Conservation (phyloP, 2,113 vertebrate genomes). For the Ciconia boyciana region DNA sequence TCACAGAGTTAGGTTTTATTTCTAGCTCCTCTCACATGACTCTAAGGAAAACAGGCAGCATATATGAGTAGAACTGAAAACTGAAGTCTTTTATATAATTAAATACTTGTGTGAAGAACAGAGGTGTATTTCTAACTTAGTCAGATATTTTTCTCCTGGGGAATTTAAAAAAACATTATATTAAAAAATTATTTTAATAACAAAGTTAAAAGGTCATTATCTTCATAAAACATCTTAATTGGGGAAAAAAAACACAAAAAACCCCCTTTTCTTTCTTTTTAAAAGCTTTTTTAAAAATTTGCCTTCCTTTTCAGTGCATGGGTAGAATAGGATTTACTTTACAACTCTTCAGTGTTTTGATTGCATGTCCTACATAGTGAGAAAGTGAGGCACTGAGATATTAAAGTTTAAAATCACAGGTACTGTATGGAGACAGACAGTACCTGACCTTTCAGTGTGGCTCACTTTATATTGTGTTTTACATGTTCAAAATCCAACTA, state of each 20-base stretch:
- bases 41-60: background rate
- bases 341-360: background rate
- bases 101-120: background rate
- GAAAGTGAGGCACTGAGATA: background rate
- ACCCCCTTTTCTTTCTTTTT: background rate
- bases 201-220: background rate
- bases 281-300: background rate
- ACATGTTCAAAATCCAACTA: background rate
- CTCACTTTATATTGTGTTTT: background rate
- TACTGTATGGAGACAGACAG: background rate
- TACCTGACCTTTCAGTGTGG: background rate
- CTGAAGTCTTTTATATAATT: background rate
- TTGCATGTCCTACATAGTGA: background rate
- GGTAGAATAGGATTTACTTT: background rate
- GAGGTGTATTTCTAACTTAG: background rate
- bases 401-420: background rate
- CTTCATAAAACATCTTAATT: background rate
- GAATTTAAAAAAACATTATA: background rate
- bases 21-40: background rate
- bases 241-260: no score
- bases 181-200: background rate
- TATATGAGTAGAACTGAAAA: background rate
- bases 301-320: fast-evolving
- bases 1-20: background rate
- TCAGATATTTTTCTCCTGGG: background rate